A percentile compares a stretch with the other conserved stretches of the same genome.
phyloP scores from a whole-genome alignment of 1,140 invertebrate genomes.

The Dendrolimus punctatus region DNA sequence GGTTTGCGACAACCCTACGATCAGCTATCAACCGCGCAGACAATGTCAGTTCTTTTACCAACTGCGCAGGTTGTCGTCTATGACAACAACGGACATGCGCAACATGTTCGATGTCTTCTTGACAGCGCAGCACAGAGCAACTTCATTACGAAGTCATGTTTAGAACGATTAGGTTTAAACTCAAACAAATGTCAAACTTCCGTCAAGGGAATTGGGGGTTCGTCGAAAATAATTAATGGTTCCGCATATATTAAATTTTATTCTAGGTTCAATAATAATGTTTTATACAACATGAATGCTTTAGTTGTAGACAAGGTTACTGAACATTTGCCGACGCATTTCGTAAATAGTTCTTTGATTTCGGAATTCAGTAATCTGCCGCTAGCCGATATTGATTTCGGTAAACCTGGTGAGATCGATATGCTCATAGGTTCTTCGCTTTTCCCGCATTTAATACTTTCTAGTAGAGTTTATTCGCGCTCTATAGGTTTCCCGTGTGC shows the following conservation, averaged over 20 bases:
- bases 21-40: too few species aligned
- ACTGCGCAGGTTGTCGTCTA: too few species aligned
- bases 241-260: slow-evolving; percentile 12
- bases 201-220: slow-evolving; percentile 16
- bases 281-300: slow-evolving; percentile 10
- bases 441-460: too few species aligned
- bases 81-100: too few species aligned
- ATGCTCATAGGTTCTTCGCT: too few species aligned
- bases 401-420: too few species aligned
- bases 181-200: slow-evolving; percentile 1
- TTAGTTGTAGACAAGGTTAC: slow-evolving; percentile 13
- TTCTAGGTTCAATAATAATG: slow-evolving; percentile 15
- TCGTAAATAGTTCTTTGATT: slow-evolving; percentile 11
- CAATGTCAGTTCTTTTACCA: too few species aligned
- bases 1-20: too few species aligned
- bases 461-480: too few species aligned
- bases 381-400: slow-evolving; percentile 12
- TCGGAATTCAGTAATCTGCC: slow-evolving; percentile 10
- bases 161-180: slow-evolving; percentile 11
- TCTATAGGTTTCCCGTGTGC: too few species aligned
- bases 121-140: slow-evolving; percentile 16
- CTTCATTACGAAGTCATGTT: slow-evolving; percentile 15
- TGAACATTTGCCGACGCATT: slow-evolving; percentile 13
- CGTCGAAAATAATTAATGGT: slow-evolving; percentile 9
- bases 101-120: background rate